phyloP scores from a whole-genome alignment of 53 echinoderm and acorn worm species.

The Echinarachnius parma region DNA sequence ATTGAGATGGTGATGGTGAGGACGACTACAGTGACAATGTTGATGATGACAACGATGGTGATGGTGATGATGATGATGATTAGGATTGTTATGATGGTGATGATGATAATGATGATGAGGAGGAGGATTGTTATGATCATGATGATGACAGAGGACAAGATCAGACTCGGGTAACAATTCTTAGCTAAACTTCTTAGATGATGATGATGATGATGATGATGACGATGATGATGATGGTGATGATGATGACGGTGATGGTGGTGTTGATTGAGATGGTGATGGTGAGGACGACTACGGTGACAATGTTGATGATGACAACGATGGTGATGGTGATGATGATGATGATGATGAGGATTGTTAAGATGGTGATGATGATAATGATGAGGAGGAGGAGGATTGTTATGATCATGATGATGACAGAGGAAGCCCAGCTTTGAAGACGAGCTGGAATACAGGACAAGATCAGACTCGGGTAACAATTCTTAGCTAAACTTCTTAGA shows the following conservation, averaged over 20 bases:
- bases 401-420: constrained; percentile 2
- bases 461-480: too few relatives aligned
- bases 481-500: too few relatives aligned
- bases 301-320: constrained; percentile 1
- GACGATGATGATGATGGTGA: constrained; percentile 4
- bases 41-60: not conserved
- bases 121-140: not conserved
- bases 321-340: not conserved
- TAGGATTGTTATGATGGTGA: not conserved
- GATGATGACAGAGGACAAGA: not conserved
- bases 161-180: not conserved
- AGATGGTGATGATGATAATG: not conserved
- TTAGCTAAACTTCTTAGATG: too few relatives aligned
- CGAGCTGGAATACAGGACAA: too few relatives aligned
- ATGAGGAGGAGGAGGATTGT: not conserved
- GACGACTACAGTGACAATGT: not conserved
- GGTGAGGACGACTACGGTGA: not conserved
- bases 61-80: constrained; percentile 10
- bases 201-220: not conserved
- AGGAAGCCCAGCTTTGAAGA: too few relatives aligned
- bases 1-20: too few relatives aligned
- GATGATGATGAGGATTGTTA: not conserved
- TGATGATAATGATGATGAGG: not conserved
- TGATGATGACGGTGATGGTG: constrained; percentile 3
- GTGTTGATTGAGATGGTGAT: constrained; percentile 1